phyloP scores from a whole-genome alignment of 2,797 vertebrate species.

The Picus viridis region DNA sequence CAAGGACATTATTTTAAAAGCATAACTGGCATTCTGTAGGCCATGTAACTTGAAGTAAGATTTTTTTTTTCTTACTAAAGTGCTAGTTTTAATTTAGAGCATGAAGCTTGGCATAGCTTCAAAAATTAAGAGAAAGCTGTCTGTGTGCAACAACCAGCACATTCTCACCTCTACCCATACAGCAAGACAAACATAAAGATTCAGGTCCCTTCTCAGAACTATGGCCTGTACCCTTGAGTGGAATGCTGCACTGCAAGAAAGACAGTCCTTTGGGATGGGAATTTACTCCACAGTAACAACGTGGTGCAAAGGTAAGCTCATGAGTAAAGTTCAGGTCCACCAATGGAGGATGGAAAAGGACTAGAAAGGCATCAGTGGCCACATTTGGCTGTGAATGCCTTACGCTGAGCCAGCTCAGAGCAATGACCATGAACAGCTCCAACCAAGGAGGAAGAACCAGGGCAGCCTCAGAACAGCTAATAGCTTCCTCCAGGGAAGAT shows the following conservation, averaged over 20 bases:
- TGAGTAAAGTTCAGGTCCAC: neutral
- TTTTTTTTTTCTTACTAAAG: neutral
- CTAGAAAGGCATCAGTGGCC: neutral
- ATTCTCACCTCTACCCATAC: neutral
- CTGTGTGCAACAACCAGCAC: neutral
- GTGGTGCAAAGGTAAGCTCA: neutral
- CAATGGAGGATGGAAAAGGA: neutral
- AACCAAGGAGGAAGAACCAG: neutral
- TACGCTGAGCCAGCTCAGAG: neutral
- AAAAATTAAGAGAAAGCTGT: neutral
- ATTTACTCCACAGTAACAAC: neutral
- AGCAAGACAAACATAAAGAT: neutral
- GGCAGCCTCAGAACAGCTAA: neutral
- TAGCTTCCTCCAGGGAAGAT: neutral
- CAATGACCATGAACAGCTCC: neutral
- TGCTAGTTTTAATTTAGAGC: neutral
- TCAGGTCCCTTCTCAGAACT: neutral
- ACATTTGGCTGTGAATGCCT: fast-evolving
- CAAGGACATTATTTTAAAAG: neutral
- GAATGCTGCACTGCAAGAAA: neutral
- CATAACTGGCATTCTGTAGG: neutral
- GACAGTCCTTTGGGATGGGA: neutral
- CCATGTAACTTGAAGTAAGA: neutral
- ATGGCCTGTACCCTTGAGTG: fast-evolving
- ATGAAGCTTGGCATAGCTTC: neutral